These are phyloP conservation scores for Tyria jacobaeae DNA, from an alignment of 2,888 invertebrate species.

Conservation along the genomic window DNA sequence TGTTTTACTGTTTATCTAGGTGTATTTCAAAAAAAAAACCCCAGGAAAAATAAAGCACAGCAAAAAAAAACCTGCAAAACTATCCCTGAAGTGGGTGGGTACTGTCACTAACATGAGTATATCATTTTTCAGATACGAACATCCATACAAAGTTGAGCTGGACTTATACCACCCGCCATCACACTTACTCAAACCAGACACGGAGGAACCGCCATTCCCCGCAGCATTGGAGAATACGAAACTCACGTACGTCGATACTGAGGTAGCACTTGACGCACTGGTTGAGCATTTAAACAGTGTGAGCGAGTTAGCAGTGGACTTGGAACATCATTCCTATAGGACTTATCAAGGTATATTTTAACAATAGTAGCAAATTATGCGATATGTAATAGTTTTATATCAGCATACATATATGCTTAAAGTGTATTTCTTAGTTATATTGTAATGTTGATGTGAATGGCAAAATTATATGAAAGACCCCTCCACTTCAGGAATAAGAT, in stretches of 20 bases:
- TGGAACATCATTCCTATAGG: conserved; percentile 97
- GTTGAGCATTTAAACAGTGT: conserved; percentile 88
- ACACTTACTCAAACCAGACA: conserved; percentile 80
- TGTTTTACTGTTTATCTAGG: too few species aligned
- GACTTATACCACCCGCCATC: conserved; percentile 89
- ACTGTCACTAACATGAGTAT: neutral
- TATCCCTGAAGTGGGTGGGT: too few species aligned
- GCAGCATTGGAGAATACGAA: conserved; percentile 88
- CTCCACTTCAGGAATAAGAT: neutral
- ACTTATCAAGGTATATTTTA: conserved; percentile 91
- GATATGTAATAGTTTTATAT: too few species aligned
- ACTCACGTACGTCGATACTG: conserved; percentile 89
- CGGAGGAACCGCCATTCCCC: conserved; percentile 67
- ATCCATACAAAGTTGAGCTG: conserved; percentile 96
- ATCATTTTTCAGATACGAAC: conserved; percentile 88
- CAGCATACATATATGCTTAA: too few species aligned
- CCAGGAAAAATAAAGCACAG: neutral
- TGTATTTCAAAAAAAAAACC: neutral
- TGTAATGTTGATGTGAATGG: too few species aligned
- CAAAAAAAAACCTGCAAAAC: too few species aligned
- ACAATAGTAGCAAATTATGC: too few species aligned
- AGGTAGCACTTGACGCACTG: conserved; percentile 88
- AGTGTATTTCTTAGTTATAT: too few species aligned
- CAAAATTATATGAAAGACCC: neutral
- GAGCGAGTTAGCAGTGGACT: conserved; percentile 94